Percentiles rank a stretch among this genome's conserved stretches.
These are phyloP conservation scores for Cataglyphis cursor DNA, from an alignment of 2,888 invertebrate species.

Conservation along the genomic window DNA sequence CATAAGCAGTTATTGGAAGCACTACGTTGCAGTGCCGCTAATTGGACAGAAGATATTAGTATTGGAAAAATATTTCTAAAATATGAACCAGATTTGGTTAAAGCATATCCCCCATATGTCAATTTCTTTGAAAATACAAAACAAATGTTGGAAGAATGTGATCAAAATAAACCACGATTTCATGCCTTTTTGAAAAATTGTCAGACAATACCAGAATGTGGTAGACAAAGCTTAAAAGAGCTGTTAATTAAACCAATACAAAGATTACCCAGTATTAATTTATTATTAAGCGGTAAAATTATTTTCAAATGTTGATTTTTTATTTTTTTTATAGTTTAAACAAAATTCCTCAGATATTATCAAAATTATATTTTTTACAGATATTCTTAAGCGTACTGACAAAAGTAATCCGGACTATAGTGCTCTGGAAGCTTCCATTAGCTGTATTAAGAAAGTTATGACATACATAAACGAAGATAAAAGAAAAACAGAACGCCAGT, in stretches of 20 bases:
- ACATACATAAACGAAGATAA: slow-evolving; percentile 99
- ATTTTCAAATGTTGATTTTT: slow-evolving; percentile 27
- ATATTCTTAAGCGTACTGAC: slow-evolving; percentile 96
- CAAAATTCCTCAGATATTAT: background rate
- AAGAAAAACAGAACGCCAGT: slow-evolving; percentile 97
- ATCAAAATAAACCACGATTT: slow-evolving; percentile 97
- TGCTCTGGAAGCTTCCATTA: slow-evolving; percentile 94
- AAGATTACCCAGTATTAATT: slow-evolving; percentile 97
- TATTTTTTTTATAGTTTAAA: slow-evolving; percentile 1
- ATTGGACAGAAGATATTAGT: slow-evolving; percentile 96
- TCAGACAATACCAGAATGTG: slow-evolving; percentile 97
- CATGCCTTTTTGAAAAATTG: slow-evolving; percentile 99
- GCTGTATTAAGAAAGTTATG: slow-evolving; percentile 96
- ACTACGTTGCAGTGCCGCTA: slow-evolving; percentile 88
- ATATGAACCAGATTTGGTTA: slow-evolving; percentile 95
- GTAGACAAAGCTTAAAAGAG: slow-evolving; percentile 97
- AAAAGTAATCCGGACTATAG: slow-evolving; percentile 95
- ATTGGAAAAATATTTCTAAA: slow-evolving; percentile 96
- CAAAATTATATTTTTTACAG: slow-evolving; percentile 87
- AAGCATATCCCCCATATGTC: slow-evolving; percentile 98
- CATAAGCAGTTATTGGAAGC: slow-evolving; percentile 93
- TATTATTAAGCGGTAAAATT: slow-evolving; percentile 94
- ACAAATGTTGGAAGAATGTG: slow-evolving; percentile 96
- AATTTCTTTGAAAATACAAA: slow-evolving; percentile 99
- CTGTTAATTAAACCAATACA: slow-evolving; percentile 99